Percentiles rank a stretch among this genome's conserved stretches.
Conservation (phyloP, 2,888 invertebrate genomes). For the Hydrotaea diabolus region DNA sequence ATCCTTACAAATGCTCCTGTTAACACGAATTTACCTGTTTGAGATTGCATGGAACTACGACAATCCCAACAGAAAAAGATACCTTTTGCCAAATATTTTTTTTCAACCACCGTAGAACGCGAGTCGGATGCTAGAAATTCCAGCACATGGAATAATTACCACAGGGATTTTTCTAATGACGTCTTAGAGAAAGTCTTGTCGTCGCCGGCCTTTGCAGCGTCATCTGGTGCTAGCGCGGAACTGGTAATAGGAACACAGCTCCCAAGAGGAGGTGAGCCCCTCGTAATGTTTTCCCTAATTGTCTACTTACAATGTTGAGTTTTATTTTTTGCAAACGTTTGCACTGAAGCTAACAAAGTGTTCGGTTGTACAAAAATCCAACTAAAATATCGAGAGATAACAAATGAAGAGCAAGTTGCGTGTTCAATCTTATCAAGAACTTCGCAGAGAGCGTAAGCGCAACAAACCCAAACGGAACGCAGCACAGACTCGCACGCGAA, state of each 20-base stretch:
- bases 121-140: too few relatives aligned
- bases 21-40: too few relatives aligned
- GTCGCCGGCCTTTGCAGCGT: background rate
- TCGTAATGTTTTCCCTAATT: background rate
- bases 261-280: background rate
- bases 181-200: background rate
- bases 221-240: background rate
- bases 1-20: too few relatives aligned
- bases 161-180: background rate
- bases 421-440: conserved; percentile 8
- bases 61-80: too few relatives aligned
- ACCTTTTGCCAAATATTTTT: too few relatives aligned
- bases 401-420: background rate
- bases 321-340: background rate
- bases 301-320: background rate
- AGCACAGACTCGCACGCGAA: background rate
- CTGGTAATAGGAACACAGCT: conserved; percentile 3
- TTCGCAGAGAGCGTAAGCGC: background rate
- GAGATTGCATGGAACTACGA: too few relatives aligned
- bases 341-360: background rate
- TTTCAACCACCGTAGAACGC: too few relatives aligned
- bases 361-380: background rate
- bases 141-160: background rate
- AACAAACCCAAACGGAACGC: background rate
- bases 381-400: background rate